These are phyloP conservation scores for Nematolebias whitei DNA, from an alignment of 2,113 vertebrate species.

Conservation along the genomic window DNA sequence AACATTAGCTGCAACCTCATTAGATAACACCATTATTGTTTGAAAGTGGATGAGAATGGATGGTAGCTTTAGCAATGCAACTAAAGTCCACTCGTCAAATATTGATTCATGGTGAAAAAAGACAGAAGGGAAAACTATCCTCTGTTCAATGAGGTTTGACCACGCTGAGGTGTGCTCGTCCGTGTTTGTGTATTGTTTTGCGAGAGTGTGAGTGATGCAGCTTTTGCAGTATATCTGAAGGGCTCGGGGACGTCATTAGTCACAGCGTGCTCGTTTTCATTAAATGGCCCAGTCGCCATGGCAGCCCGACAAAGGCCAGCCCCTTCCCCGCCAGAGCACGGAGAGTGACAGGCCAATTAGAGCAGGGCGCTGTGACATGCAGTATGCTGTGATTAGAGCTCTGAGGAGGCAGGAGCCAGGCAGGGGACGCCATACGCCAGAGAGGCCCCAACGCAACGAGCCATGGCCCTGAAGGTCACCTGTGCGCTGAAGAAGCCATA, in stretches of 20 bases:
- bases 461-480: constrained; percentile 48
- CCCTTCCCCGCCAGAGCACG: constrained; percentile 51
- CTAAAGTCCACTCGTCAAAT: constrained; percentile 50
- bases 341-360: constrained; percentile 83
- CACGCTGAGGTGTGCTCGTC: constrained; percentile 48
- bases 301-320: constrained; percentile 78
- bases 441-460: constrained; percentile 45
- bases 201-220: constrained; percentile 68
- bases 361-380: constrained; percentile 75
- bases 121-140: constrained; percentile 40
- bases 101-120: constrained; percentile 58
- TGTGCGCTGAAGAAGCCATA: constrained; percentile 32
- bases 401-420: constrained; percentile 52
- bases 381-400: constrained; percentile 78
- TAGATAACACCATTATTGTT: constrained; percentile 45
- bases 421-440: constrained; percentile 42
- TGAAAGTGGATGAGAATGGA: constrained; percentile 32
- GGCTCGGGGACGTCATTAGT: constrained; percentile 82
- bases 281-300: constrained; percentile 80
- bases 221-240: constrained; percentile 78
- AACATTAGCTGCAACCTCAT: constrained; percentile 48
- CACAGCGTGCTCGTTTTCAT: constrained; percentile 79
- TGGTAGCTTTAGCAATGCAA: constrained; percentile 32
- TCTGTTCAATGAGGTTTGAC: constrained; percentile 58
- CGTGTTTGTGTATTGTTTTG: constrained; percentile 62